Evolutionary conservation across 2,888 invertebrate species (phyloP).

Genomic region (Caradrina kadenii): DNA sequence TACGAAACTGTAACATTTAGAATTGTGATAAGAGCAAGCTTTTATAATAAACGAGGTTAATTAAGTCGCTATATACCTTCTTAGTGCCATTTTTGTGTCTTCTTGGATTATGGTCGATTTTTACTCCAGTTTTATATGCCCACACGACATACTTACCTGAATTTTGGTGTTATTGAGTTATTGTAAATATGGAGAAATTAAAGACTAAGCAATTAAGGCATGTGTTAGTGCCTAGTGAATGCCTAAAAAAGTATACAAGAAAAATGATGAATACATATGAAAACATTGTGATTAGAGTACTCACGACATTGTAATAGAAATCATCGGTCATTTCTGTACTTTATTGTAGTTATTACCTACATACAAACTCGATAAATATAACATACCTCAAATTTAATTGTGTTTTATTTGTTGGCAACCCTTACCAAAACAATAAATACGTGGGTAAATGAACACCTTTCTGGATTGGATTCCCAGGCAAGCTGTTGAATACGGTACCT

Average conservation of each 20-base stretch:
- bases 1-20: constrained; percentile 42
- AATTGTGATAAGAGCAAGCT: constrained; percentile 54
- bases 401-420: constrained; percentile 70
- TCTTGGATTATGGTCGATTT: constrained; percentile 65
- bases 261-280: constrained; percentile 87
- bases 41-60: constrained; percentile 54
- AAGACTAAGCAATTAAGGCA: constrained; percentile 87
- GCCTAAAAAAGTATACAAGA: constrained; percentile 88
- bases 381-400: constrained; percentile 87
- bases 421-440: neutral
- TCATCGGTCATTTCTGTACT: constrained; percentile 89
- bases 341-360: constrained; percentile 90
- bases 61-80: constrained; percentile 60
- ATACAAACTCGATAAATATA: constrained; percentile 90
- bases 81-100: constrained; percentile 63
- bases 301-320: constrained; percentile 84
- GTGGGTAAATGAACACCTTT: no score
- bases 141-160: constrained; percentile 63
- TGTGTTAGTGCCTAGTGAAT: constrained; percentile 84
- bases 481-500: neutral
- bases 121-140: constrained; percentile 63
- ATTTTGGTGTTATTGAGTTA: constrained; percentile 72
- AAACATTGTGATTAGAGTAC: constrained; percentile 87
- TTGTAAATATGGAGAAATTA: constrained; percentile 88
- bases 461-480: constrained; percentile 20